A percentile compares a stretch with the other conserved stretches of the same genome.
Conservation (phyloP, 2,888 invertebrate species). For the Caprella mutica region DNA sequence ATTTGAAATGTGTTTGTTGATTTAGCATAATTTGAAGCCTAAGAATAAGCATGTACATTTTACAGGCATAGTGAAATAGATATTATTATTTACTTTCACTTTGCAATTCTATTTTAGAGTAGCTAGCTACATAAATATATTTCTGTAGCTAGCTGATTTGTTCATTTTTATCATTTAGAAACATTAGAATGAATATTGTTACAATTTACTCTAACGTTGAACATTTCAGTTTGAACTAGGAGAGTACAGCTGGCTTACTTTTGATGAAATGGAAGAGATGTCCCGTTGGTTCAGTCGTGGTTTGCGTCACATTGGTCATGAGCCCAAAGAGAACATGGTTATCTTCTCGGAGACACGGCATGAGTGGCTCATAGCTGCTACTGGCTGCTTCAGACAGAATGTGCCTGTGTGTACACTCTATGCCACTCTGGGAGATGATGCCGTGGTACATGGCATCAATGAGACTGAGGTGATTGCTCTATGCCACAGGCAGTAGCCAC, state of each 20-base stretch:
- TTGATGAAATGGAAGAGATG: slow-evolving; percentile 59
- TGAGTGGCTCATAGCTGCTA: slow-evolving; percentile 95
- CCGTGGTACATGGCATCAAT: slow-evolving; percentile 90
- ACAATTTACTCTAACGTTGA: background rate
- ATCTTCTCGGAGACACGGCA: slow-evolving; percentile 95
- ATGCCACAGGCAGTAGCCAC: no score
- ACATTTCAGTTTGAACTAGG: slow-evolving; percentile 51
- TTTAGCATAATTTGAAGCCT: no score
- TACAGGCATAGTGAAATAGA: no score
- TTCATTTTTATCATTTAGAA: no score
- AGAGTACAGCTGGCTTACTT: slow-evolving; percentile 81
- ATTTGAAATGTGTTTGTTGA: no score
- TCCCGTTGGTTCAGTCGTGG: slow-evolving; percentile 73
- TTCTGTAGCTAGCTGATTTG: no score
- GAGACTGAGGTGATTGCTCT: slow-evolving; percentile 76
- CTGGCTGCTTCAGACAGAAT: slow-evolving; percentile 90
- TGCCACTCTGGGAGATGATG: slow-evolving; percentile 92
- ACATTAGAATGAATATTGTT: no score
- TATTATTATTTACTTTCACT: no score
- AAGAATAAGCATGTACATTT: no score
- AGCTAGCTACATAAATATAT: no score
- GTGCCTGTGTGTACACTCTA: slow-evolving; percentile 66
- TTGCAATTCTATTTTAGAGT: no score
- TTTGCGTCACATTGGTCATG: slow-evolving; percentile 63
- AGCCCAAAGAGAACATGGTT: slow-evolving; percentile 63